Base-by-base conservation (phyloP, 2,113 vertebrate genomes). In the Tachysurus vachellii region DNA sequence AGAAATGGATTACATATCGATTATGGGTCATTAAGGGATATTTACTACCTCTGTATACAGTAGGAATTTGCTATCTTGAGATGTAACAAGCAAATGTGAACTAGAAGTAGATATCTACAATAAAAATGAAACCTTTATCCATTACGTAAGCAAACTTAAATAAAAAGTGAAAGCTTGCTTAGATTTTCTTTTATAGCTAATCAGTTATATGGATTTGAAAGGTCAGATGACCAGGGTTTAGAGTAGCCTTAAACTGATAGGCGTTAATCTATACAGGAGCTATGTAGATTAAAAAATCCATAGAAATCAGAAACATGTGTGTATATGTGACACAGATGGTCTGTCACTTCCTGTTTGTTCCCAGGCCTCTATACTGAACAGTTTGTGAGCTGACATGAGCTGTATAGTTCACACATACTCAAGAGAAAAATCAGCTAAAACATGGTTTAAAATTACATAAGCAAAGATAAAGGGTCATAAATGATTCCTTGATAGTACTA, bases 311-410 rank as follows among this genome's bases (percentile, higher is more conserved):
- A 21, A 71, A 21, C 17, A 9, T 73, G 70, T 53, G 57, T 71
- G 59, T 68, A 77, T 28, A 77, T 62, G 84, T 0, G 70, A 10
- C 31, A 6, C 19, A 68, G 54, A 81, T 73, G 68, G 11, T 14
- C 68, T 61, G 85, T 86, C 64, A 26, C 79, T 86, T 86, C 79
- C 85, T 77, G 81, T 87, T 77, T 83, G 71, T 76, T 87, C 53
- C 50, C 73, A 14, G 26, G 66, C 64, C 77, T 64, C 61, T 44
- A 82, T 89, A 16, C 31, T 90, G 84, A 89, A 85, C 86, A 56
- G 83, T 81, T 53, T 82, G 91, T 83, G 21, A 62, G 53, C 8
- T 16, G 21, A 56, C 86, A 28, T 70, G 10, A 76, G 70, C 79
- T 61, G 10, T 23, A 19, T 28, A 57, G 53, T 79, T 79, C 26